These are phyloP conservation scores for Tribolium castaneum DNA, from an alignment of 1,140 invertebrate species.

Conservation along the genomic window DNA sequence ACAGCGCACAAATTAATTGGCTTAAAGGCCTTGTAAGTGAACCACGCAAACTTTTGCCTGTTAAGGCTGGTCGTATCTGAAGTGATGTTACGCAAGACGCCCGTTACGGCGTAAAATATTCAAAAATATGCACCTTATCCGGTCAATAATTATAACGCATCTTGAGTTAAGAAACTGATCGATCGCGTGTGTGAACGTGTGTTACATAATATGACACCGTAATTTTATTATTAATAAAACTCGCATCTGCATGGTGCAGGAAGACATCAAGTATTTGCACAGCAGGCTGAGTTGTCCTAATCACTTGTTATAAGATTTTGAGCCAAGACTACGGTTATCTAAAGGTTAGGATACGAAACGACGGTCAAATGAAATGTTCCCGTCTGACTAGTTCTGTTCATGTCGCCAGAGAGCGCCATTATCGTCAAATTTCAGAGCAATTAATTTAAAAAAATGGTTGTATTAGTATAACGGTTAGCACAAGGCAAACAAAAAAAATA, in stretches of 20 bases:
- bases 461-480: no score
- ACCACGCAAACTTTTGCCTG: neutral
- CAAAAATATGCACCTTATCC: conserved; percentile 34
- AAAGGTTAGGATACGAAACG: no score
- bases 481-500: no score
- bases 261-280: neutral
- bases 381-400: no score
- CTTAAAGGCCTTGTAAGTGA: neutral
- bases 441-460: no score
- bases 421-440: no score
- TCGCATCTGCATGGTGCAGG: conserved; percentile 39
- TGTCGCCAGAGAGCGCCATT: no score
- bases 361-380: no score
- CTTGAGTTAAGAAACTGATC: conserved; percentile 18
- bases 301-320: neutral
- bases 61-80: conserved; percentile 5
- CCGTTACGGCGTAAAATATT: conserved; percentile 21
- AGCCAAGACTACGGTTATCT: no score
- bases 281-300: neutral
- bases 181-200: conserved; percentile 14
- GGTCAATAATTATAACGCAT: conserved; percentile 32
- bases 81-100: conserved; percentile 6
- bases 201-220: conserved; percentile 22
- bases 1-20: neutral
- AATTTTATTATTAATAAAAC: conserved; percentile 37